These are phyloP conservation scores for Crossaster papposus DNA, from an alignment of 53 echinoderm and acorn worm genomes.

Conservation along the genomic window DNA sequence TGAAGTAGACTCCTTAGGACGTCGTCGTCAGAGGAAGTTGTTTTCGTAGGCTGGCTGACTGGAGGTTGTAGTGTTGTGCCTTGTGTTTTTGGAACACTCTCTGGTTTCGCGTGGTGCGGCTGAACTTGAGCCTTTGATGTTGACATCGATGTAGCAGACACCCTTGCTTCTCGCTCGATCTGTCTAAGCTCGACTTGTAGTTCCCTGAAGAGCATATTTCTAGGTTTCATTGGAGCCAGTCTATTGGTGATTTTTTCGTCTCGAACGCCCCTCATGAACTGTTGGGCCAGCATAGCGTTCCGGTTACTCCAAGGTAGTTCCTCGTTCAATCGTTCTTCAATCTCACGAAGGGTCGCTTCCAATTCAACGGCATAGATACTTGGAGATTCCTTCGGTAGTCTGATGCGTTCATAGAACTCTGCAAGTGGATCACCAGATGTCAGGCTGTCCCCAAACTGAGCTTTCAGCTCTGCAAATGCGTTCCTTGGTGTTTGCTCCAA, in stretches of 20 bases:
- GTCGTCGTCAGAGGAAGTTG: slow-evolving; percentile 4
- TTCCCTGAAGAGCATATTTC: slow-evolving; percentile 6
- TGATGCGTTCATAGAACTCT: slow-evolving; percentile 11
- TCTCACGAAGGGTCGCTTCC: slow-evolving; percentile 6
- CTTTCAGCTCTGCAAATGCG: slow-evolving; percentile 19
- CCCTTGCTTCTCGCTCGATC: slow-evolving; percentile 3
- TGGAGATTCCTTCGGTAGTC: slow-evolving; percentile 17
- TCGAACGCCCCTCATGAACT: slow-evolving; percentile 15
- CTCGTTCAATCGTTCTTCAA: slow-evolving; percentile 1
- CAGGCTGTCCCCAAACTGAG: background rate
- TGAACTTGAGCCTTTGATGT: background rate
- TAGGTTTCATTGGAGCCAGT: slow-evolving; percentile 51
- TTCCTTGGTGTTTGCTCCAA: background rate
- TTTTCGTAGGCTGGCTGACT: background rate
- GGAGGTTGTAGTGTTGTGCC: background rate
- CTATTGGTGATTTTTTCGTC: slow-evolving; percentile 13
- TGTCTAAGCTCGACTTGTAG: slow-evolving; percentile 31
- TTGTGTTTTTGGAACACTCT: background rate
- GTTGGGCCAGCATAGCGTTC: slow-evolving; percentile 10
- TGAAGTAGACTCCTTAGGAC: background rate
- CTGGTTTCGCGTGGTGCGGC: background rate
- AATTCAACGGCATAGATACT: slow-evolving; percentile 27
- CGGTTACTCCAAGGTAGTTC: background rate
- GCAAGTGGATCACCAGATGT: slow-evolving; percentile 17
- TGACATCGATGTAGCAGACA: background rate